phyloP scores from a whole-genome alignment of 1,140 invertebrate genomes.

The Gyrodactylus salaris region DNA sequence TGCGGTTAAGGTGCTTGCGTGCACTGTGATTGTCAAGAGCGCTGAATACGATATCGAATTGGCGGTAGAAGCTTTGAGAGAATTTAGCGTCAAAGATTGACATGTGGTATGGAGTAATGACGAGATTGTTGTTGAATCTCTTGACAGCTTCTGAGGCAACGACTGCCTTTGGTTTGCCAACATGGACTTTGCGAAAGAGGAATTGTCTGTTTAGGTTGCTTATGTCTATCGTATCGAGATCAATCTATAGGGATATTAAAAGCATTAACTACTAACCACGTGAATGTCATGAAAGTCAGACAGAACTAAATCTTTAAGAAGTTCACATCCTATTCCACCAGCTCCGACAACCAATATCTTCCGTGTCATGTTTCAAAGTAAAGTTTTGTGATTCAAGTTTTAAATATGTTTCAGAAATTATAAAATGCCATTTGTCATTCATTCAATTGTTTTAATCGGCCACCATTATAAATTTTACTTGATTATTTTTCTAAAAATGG shows the following conservation, averaged over 20 bases:
- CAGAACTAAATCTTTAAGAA: slow-evolving; percentile 78
- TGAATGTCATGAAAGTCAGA: slow-evolving; percentile 67
- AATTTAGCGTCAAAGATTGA: slow-evolving; percentile 67
- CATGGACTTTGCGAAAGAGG: slow-evolving; percentile 77
- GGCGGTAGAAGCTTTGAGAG: slow-evolving; percentile 56
- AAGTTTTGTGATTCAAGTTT: too few species aligned
- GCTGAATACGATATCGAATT: slow-evolving; percentile 69
- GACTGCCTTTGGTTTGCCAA: slow-evolving; percentile 58
- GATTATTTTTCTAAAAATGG: too few species aligned
- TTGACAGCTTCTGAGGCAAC: slow-evolving; percentile 49
- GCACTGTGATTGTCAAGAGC: slow-evolving; percentile 75
- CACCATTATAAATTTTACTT: not conserved
- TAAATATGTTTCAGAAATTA: too few species aligned
- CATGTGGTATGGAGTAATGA: slow-evolving; percentile 58
- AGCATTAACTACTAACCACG: slow-evolving; percentile 34
- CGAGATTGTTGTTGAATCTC: slow-evolving; percentile 48
- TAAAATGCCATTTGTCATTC: too few species aligned
- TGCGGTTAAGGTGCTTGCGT: slow-evolving; percentile 84
- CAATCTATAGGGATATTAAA: slow-evolving; percentile 38
- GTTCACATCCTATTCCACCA: slow-evolving; percentile 91
- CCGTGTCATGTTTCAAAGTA: slow-evolving; percentile 6
- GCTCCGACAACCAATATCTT: slow-evolving; percentile 61
- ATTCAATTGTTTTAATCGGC: not conserved
- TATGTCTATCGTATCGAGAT: slow-evolving; percentile 96
- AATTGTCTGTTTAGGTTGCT: slow-evolving; percentile 95